Conservation (phyloP, 1,140 invertebrate species). For the Druon quercuslanigerum region DNA sequence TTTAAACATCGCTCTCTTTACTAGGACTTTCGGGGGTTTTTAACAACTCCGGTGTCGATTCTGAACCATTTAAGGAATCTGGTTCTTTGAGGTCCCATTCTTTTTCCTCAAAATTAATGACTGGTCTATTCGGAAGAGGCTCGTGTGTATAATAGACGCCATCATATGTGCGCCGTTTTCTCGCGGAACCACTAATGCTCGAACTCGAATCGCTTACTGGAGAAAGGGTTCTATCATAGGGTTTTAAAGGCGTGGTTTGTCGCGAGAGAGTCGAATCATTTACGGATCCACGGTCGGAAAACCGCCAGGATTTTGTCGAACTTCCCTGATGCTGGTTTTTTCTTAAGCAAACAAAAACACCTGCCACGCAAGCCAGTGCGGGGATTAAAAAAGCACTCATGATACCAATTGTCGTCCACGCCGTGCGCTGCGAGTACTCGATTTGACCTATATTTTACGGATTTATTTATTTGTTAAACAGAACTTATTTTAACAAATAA, state of each 20-base stretch:
- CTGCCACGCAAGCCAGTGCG: slow-evolving; percentile 50
- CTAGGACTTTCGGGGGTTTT: slow-evolving; percentile 63
- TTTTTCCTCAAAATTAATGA: slow-evolving; percentile 87
- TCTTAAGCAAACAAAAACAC: slow-evolving; percentile 53
- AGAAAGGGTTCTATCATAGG: slow-evolving; percentile 58
- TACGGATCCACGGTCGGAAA: slow-evolving; percentile 56
- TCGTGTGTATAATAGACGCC: slow-evolving; percentile 88
- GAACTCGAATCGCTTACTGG: slow-evolving; percentile 58
- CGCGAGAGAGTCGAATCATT: slow-evolving; percentile 46
- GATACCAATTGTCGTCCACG: slow-evolving; percentile 71
- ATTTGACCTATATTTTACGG: slow-evolving; percentile 64
- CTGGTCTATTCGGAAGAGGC: slow-evolving; percentile 84
- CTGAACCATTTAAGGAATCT: slow-evolving; percentile 73
- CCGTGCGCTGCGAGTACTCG: slow-evolving; percentile 70
- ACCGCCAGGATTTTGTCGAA: slow-evolving; percentile 66
- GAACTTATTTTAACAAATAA: too few relatives aligned
- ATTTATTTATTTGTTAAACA: slow-evolving; percentile 27
- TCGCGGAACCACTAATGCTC: slow-evolving; percentile 67
- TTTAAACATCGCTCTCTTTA: slow-evolving; percentile 69
- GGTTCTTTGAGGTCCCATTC: slow-evolving; percentile 84
- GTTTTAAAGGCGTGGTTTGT: slow-evolving; percentile 53
- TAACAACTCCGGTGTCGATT: slow-evolving; percentile 51
- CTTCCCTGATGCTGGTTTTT: slow-evolving; percentile 50
- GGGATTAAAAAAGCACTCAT: slow-evolving; percentile 64
- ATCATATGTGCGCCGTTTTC: slow-evolving; percentile 84